phyloP scores from a whole-genome alignment of 2,113 vertebrate species.

The Cygnus buccinator region DNA sequence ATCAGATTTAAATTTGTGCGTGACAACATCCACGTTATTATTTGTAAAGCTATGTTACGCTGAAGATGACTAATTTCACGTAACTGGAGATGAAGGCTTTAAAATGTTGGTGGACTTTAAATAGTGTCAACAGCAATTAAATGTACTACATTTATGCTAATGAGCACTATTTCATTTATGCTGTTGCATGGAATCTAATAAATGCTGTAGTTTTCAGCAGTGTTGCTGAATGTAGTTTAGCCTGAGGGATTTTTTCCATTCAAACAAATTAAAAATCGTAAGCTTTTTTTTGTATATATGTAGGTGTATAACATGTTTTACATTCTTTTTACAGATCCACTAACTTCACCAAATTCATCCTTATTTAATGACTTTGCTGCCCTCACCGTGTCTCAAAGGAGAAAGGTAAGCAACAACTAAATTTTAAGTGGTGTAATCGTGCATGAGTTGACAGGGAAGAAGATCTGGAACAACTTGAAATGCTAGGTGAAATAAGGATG shows the following conservation, averaged over 20 bases:
- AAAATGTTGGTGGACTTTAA: background rate
- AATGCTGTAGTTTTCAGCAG: background rate
- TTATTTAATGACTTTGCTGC: conserved; percentile 98
- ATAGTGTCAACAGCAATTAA: background rate
- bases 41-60: background rate
- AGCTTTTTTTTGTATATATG: background rate
- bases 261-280: background rate
- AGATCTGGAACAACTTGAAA: conserved; percentile 30
- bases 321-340: conserved; percentile 83
- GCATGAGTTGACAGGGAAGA: background rate
- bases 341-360: conserved; percentile 92
- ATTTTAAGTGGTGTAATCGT: background rate
- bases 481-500: background rate
- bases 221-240: background rate
- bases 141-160: background rate
- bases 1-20: background rate
- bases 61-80: background rate
- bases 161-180: background rate
- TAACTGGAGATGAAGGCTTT: background rate
- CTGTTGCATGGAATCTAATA: background rate
- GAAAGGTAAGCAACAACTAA: conserved; percentile 87
- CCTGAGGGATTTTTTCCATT: background rate
- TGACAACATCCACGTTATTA: background rate
- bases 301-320: background rate
- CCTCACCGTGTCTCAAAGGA: conserved; percentile 95